phyloP scores from a whole-genome alignment of 1,140 invertebrate species.

The Sipha flava region DNA sequence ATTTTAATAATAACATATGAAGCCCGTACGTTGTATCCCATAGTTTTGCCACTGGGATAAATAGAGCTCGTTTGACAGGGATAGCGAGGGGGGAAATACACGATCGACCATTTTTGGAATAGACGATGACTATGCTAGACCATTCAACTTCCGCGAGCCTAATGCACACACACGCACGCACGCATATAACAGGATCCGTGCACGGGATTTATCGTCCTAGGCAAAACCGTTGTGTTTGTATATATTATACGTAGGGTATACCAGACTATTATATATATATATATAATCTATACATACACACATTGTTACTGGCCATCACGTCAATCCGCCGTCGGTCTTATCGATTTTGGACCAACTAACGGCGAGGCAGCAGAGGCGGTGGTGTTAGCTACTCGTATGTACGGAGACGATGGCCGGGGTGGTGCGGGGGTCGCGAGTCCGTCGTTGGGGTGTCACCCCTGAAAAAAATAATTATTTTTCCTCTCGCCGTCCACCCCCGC shows the following conservation, averaged over 20 bases:
- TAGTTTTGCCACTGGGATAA: slow-evolving; percentile 1
- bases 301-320: not conserved
- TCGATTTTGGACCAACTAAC: not conserved
- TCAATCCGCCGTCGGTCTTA: slow-evolving; percentile 1
- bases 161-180: not conserved
- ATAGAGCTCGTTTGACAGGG: not conserved
- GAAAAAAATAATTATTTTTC: slow-evolving; percentile 10
- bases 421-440: slow-evolving; percentile 22
- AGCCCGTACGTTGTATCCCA: not conserved
- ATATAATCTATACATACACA: not conserved
- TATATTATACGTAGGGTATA: not conserved
- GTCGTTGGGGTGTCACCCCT: slow-evolving; percentile 27
- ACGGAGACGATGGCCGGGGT: not conserved
- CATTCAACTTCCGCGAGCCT: not conserved
- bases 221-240: not conserved
- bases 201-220: slow-evolving; percentile 23
- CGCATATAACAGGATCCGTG: not conserved
- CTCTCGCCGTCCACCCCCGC: not conserved
- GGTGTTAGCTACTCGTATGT: not conserved
- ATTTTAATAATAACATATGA: not conserved
- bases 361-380: not conserved
- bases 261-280: not conserved
- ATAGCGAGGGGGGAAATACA: not conserved
- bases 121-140: slow-evolving; percentile 18
- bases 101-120: slow-evolving; percentile 6